phyloP scores from a whole-genome alignment of 1,140 invertebrate genomes.

The Ceratoteleas bidentatus region DNA sequence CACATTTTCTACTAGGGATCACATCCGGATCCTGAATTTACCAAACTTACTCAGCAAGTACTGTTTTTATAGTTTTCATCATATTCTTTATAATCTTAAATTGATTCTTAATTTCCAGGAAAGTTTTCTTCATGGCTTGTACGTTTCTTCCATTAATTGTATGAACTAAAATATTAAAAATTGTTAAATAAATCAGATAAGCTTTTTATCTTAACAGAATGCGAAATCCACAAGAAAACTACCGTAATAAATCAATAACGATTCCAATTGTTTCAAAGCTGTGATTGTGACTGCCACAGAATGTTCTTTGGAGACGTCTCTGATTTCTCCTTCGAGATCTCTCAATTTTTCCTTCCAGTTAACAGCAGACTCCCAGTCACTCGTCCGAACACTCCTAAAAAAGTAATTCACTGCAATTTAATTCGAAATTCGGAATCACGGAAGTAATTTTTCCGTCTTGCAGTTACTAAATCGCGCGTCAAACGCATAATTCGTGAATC shows the following conservation, averaged over 20 bases:
- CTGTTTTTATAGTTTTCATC: slow-evolving; percentile 67
- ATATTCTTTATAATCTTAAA: slow-evolving; percentile 70
- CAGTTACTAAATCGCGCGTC: too few relatives aligned
- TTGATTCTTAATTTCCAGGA: slow-evolving; percentile 64
- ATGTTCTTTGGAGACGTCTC: slow-evolving; percentile 61
- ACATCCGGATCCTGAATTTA: background rate
- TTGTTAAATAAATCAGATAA: too few relatives aligned
- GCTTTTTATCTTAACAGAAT: background rate
- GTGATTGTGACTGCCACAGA: slow-evolving; percentile 70
- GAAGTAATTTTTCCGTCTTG: too few relatives aligned
- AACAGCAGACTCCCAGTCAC: slow-evolving; percentile 74
- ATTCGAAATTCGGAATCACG: too few relatives aligned
- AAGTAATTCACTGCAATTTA: too few relatives aligned
- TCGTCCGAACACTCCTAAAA: slow-evolving; percentile 73
- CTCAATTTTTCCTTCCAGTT: slow-evolving; percentile 70
- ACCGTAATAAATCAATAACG: slow-evolving; percentile 75
- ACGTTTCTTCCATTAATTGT: slow-evolving; percentile 69
- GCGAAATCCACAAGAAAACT: background rate
- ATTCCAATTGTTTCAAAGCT: slow-evolving; percentile 73
- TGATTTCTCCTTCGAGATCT: too few relatives aligned
- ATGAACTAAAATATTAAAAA: slow-evolving; percentile 65
- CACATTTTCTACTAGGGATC: too few relatives aligned
- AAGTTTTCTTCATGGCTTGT: slow-evolving; percentile 46
- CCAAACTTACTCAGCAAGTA: slow-evolving; percentile 71
- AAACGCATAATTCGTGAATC: too few relatives aligned